Base-by-base conservation (phyloP, 2,888 invertebrate species). In the Pollenia labialis region DNA sequence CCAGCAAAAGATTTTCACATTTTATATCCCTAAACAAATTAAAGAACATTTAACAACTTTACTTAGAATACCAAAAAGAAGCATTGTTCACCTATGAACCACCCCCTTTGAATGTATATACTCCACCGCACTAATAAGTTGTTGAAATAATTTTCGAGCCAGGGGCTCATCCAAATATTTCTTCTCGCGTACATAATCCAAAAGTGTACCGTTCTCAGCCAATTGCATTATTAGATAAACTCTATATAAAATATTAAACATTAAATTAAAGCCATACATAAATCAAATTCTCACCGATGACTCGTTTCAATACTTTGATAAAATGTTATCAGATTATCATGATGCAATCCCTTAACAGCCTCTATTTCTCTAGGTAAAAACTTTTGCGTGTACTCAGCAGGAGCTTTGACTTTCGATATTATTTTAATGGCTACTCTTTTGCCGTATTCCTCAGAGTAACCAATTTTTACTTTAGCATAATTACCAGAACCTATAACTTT, bases 171-270 rank as follows among this genome's bases (percentile, higher is more conserved):
- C 96, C 60, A 97, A 95, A 90, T 94, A 95, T 87, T 95, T 95
- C 88, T 97, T 96, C 85, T 95, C 95, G 52, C 96, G 94, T 87
- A 97, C 96, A 77, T 96, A 95, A 88, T 97, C 97, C 81, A 97
- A 93, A 23, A 97, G 94, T 89, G 96, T 97, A 11, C 97, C 97
- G 89, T 97, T 97, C 90, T 96, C 95, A 2, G 97, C 97, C 90
- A 95, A 96, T 92, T 97, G 97, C 97, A 97, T 97, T 50, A 97
- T 96, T 88, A 97, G 96, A 91, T 97, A 97, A 4, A 97, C 96
- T 90, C 97, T 96, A 90, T 52, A 60, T 66, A 79, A 46, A 60
- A 42, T 11, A 12, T 52, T 1, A 46, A 69, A 75, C n/a, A 12
- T 40, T 14, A 66, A 50, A 40, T 7, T n/a, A 2, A 40, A 14